Evolutionary conservation across 2,113 vertebrate species (phyloP).

Genomic region (Athene cunicularia): DNA sequence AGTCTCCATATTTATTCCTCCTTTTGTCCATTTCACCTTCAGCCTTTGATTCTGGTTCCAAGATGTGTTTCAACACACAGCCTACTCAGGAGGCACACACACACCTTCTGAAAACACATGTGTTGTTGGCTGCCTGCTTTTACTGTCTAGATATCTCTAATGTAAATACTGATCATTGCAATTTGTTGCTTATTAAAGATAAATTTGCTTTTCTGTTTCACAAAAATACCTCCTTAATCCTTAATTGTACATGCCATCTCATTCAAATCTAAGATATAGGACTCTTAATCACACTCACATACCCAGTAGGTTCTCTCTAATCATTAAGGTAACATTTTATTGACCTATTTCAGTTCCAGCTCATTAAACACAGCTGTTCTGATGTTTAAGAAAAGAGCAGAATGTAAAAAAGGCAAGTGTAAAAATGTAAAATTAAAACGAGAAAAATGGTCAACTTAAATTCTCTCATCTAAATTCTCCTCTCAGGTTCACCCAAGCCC

Average conservation of each 20-base stretch:
- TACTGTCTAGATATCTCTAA: not conserved
- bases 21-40: not conserved
- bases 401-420: not conserved
- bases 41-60: not conserved
- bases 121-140: not conserved
- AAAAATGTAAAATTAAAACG: not conserved
- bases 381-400: not conserved
- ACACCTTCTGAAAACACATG: not conserved
- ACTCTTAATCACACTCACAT: not conserved
- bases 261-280: not conserved
- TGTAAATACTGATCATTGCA: not conserved
- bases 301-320: not conserved
- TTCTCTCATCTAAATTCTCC: not conserved
- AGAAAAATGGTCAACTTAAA: not conserved
- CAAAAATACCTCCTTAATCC: not conserved
- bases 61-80: not conserved
- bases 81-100: not conserved
- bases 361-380: constrained; percentile 26
- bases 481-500: not conserved
- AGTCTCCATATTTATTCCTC: not conserved
- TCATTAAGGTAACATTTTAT: constrained; percentile 21
- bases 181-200: not conserved
- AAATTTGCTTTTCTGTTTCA: not conserved
- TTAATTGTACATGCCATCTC: not conserved
- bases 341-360: constrained; percentile 8